Evolutionary conservation across 1,140 invertebrate species (phyloP), one percentile per base, ranked within the genome.

Genomic region (Delia radicum): DNA sequence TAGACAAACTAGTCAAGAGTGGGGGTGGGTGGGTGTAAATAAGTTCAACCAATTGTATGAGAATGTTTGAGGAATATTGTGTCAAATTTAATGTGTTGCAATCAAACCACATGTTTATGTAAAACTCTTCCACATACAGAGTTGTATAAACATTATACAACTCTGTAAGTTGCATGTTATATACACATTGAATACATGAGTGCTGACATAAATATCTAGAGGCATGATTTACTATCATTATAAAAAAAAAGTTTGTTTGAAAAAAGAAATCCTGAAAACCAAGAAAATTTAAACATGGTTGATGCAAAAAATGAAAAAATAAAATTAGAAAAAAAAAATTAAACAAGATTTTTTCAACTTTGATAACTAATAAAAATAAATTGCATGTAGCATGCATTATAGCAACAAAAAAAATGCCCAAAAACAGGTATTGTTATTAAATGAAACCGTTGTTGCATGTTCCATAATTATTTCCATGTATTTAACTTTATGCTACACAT

Each of bases 171-270:
- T 15, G 62, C 62, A 65, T 65, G 62, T 65, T 65, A 28, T 65
- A 65, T 65, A 29, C 62, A 65, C 27, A 29, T 65, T 31, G 29
- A n/a, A 37, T 69, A 69, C 65, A 69, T 69, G 65, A 69, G 65
- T 37, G 65, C 65, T 69, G 65, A 69, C 65, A 69, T 69, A 69
- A 69, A 69, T 69, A 69, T 33, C 65, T 69, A 33, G 12, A 69
- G 29, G 29, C 65, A 69, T 69, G 65, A 69, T 69, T 69, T 69
- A 69, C 15, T n/a, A 69, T 69, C 18, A 27, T 3, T 26, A 27
- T 27, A 27, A 63, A 63, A 13, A 37, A 7, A 37, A 3, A 37
- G 33, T 42, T 3, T 42, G 37, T 8, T 21, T 33, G 29, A 69
- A n/a, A 55, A 55, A 24, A 55, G 21, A 37, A 37, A 37, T 2